Conservation (phyloP, 1,140 invertebrate genomes). For the Yoshiicerus persimilis region DNA sequence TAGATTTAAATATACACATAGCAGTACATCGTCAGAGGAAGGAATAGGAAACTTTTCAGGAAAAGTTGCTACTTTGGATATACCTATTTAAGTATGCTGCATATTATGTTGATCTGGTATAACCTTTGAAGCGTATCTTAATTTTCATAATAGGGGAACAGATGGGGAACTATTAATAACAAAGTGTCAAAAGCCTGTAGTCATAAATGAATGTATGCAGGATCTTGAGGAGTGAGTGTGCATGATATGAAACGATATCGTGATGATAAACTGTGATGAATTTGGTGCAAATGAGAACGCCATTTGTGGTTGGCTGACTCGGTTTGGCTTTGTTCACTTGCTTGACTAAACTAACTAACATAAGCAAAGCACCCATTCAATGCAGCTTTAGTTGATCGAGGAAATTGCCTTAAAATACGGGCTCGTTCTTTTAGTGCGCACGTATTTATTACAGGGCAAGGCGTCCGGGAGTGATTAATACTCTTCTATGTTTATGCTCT, state of each 20-base stretch:
- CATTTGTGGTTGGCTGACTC: conserved; percentile 29
- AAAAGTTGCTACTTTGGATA: too few relatives aligned
- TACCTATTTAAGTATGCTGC: background rate
- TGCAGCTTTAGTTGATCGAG: background rate
- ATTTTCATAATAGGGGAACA: conserved; percentile 28
- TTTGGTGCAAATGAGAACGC: conserved; percentile 36
- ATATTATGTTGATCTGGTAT: background rate
- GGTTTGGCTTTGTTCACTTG: background rate
- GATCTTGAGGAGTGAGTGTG: conserved; percentile 5
- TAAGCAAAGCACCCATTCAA: background rate
- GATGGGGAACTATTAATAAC: conserved; percentile 29
- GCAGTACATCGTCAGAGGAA: too few relatives aligned
- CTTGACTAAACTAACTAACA: background rate
- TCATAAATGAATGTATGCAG: conserved; percentile 5
- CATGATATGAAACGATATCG: conserved; percentile 32
- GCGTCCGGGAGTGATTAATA: conserved; percentile 31
- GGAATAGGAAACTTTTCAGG: too few relatives aligned
- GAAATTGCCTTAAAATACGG: conserved; percentile 30
- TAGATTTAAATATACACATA: background rate
- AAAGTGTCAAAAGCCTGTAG: conserved; percentile 9
- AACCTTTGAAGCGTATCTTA: conserved; percentile 21
- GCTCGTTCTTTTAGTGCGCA: background rate
- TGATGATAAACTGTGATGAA: conserved; percentile 37
- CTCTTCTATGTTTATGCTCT: background rate
- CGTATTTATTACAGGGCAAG: conserved; percentile 24